A percentile compares a stretch with the other conserved stretches of the same genome.
phyloP scores from a whole-genome alignment of 1,140 invertebrate species.

The Eciton burchellii region DNA sequence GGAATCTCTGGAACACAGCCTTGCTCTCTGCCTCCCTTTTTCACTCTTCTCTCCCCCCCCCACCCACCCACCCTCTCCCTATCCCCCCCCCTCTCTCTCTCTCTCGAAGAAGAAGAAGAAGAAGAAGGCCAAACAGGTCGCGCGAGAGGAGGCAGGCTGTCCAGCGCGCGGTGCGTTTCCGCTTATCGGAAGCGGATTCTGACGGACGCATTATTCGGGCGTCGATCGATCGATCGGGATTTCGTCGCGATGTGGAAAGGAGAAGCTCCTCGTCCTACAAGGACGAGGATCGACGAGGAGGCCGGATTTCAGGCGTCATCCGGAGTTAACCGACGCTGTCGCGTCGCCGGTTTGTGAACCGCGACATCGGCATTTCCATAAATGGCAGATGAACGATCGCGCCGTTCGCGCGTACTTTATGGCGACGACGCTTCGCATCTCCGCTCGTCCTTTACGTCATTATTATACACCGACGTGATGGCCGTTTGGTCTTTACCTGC shows the following conservation, averaged over 20 bases:
- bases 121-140: slow-evolving; percentile 8
- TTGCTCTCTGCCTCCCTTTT: not conserved
- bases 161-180: not conserved
- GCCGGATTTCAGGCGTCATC: too few species aligned
- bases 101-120: slow-evolving; percentile 11
- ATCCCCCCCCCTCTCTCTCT: not conserved
- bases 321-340: too few species aligned
- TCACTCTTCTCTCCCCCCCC: not conserved
- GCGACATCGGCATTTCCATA: too few species aligned
- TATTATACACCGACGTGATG: slow-evolving; percentile 20
- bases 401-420: too few species aligned
- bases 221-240: slow-evolving; percentile 11
- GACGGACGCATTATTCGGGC: not conserved
- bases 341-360: too few species aligned
- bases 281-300: too few species aligned
- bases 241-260: not conserved
- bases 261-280: slow-evolving; percentile 15
- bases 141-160: not conserved
- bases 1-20: slow-evolving; percentile 48
- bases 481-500: slow-evolving; percentile 40
- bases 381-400: too few species aligned
- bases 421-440: too few species aligned
- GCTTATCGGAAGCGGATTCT: slow-evolving; percentile 1
- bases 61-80: not conserved
- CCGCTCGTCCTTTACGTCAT: not conserved